Evolutionary conservation across 2,113 vertebrate genomes (phyloP).

Genomic region (Tenebrosternarchus preto): DNA sequence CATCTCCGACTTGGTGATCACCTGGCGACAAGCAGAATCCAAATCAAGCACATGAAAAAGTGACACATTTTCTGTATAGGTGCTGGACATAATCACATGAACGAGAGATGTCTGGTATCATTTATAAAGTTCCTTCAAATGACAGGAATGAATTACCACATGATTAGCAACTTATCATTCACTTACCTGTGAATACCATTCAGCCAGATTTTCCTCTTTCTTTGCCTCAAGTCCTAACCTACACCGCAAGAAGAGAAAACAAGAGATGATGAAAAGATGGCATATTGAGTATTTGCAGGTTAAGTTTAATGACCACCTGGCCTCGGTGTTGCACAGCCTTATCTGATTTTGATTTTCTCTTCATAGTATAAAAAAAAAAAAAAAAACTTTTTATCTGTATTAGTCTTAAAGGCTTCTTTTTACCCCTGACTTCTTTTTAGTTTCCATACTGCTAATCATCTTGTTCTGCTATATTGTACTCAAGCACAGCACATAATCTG

Average conservation of each 20-base stretch:
- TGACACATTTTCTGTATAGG: not conserved
- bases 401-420: too few relatives aligned
- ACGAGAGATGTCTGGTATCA: too few relatives aligned
- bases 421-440: too few relatives aligned
- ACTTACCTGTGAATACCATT: constrained; percentile 95
- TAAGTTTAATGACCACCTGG: not conserved
- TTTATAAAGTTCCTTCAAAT: too few relatives aligned
- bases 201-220: constrained; percentile 95
- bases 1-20: constrained; percentile 98
- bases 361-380: too few relatives aligned
- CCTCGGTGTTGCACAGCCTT: too few relatives aligned
- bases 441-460: not conserved
- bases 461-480: constrained; percentile 31
- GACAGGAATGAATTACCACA: not conserved
- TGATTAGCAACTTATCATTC: constrained; percentile 78
- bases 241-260: not conserved
- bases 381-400: too few relatives aligned
- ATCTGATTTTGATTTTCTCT: too few relatives aligned
- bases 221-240: constrained; percentile 94
- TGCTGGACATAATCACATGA: not conserved
- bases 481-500: constrained; percentile 31
- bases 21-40: constrained; percentile 67
- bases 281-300: too few relatives aligned
- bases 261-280: too few relatives aligned
- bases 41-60: too few relatives aligned